A percentile compares a stretch with the other conserved stretches of the same genome.
Evolutionary conservation across 1,140 invertebrate genomes (phyloP).

Genomic region (Plectus sambesii): DNA sequence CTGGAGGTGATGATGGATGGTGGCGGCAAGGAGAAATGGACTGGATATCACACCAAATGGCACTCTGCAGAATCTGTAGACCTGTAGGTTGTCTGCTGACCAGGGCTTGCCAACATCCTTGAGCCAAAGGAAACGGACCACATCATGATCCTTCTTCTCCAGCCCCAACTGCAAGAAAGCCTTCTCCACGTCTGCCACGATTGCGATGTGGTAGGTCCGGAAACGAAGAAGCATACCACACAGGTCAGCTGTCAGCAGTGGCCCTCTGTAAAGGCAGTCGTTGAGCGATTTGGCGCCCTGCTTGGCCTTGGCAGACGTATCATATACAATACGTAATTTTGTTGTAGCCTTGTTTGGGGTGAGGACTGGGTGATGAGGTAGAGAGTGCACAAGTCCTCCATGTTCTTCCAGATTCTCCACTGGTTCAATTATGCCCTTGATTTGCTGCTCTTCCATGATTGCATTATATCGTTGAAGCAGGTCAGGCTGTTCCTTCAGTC

Average conservation of each 20-base stretch:
- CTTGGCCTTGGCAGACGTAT: no score
- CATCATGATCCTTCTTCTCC: conserved; percentile 17
- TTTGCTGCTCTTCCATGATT: not conserved
- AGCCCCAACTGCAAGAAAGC: conserved; percentile 23
- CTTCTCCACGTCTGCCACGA: conserved; percentile 19
- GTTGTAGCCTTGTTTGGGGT: no score
- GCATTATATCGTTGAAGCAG: no score
- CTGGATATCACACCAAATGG: conserved; percentile 14
- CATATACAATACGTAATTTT: no score
- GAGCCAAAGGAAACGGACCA: conserved; percentile 22
- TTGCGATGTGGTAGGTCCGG: not conserved
- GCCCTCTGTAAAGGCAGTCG: no score
- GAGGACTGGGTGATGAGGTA: no score
- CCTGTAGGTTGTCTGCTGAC: conserved; percentile 9
- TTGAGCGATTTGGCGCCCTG: no score
- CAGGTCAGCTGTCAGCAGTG: no score
- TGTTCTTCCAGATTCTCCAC: not conserved
- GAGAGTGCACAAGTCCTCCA: no score
- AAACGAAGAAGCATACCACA: conserved; percentile 11
- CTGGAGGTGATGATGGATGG: conserved; percentile 20
- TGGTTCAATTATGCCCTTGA: not conserved
- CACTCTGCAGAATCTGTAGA: conserved; percentile 19
- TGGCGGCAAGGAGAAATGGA: conserved; percentile 17
- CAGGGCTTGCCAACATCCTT: conserved; percentile 15
- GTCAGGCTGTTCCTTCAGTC: not conserved